A percentile compares a stretch with the other conserved stretches of the same genome.
phyloP scores from a whole-genome alignment of 2,888 invertebrate genomes.

The Linnaemya tessellans region DNA sequence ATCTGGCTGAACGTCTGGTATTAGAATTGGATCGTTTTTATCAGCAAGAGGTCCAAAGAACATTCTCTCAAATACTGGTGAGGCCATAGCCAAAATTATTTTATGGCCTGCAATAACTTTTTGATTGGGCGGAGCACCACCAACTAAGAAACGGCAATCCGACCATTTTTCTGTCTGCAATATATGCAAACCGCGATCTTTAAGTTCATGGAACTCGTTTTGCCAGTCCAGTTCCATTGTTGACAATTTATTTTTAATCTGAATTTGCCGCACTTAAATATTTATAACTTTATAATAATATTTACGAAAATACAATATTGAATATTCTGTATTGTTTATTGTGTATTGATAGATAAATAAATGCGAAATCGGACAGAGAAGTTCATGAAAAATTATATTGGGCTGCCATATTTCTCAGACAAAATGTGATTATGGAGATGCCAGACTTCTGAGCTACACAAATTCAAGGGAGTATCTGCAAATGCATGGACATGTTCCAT shows the following conservation, averaged over 20 bases:
- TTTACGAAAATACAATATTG: slow-evolving; percentile 16
- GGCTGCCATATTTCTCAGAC: background rate
- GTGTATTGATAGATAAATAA: slow-evolving; percentile 47
- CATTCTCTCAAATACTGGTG: slow-evolving; percentile 95
- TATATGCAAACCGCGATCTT: slow-evolving; percentile 89
- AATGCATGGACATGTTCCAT: too few relatives aligned
- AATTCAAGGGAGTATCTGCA: too few relatives aligned
- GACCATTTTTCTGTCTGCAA: slow-evolving; percentile 92
- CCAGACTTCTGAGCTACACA: slow-evolving; percentile 5
- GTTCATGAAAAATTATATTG: slow-evolving; percentile 19
- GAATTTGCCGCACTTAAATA: background rate
- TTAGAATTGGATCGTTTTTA: slow-evolving; percentile 89
- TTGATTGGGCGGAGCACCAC: slow-evolving; percentile 88
- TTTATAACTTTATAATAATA: slow-evolving; percentile 4
- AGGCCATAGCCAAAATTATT: slow-evolving; percentile 92
- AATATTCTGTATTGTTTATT: slow-evolving; percentile 46
- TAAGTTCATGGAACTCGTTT: slow-evolving; percentile 85
- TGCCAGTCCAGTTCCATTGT: slow-evolving; percentile 88
- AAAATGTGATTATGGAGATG: background rate
- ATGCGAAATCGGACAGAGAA: slow-evolving; percentile 29
- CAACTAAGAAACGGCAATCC: slow-evolving; percentile 93
- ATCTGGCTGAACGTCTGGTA: slow-evolving; percentile 93
- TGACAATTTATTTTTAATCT: background rate
- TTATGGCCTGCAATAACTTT: slow-evolving; percentile 90
- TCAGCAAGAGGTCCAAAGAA: slow-evolving; percentile 93